Evolutionary conservation across 2,888 invertebrate species (phyloP), one percentile per base, ranked within the genome.

Genomic region (Theretra japonica): DNA sequence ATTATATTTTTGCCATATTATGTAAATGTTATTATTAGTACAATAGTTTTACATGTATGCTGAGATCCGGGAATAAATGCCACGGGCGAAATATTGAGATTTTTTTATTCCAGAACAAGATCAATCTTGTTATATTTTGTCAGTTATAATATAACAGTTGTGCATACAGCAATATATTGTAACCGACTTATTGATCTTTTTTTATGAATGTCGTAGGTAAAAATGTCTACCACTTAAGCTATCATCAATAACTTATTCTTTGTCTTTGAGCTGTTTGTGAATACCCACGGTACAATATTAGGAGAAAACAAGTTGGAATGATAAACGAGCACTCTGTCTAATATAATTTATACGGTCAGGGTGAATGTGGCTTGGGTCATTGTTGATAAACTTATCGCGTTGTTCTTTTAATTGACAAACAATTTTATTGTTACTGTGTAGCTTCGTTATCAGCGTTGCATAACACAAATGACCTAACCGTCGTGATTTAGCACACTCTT

Each of bases 391-490:
- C 58, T n/a, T 59, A 48, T 21, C 68, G 1, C 59, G 28, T 50
- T 73, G 56, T 17, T 23, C 11, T 68, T 53, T 33, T 53, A 53
- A 53, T 53, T 65, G 23, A 65, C 41, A 65, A 65, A 65, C 65
- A 65, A 65, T 65, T 65, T 41, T 15, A 23, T 65, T 65, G 65
- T 65, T 65, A 41, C 65, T 65, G 41, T n/a, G 53, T 53, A 19
- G 15, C 17, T 41, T 23, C 3, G 15, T 65, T 65, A 65, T 48
- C 41, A 48, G 23, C 15, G 21, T 65, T 65, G 48, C 17, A 48
- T 23, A 65, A 48, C 23, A 23, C 41, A 48, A 48, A 65, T 23
- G 48, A 48, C 48, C 23, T 65, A 21, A 48, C 21, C 23, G 41
- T 6, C 41, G 7, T n/a, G 41, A 23, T 41, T 5, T 21, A 33